Base-by-base conservation (phyloP, 2,888 invertebrate genomes). In the Sinohyriopsis cumingii region DNA sequence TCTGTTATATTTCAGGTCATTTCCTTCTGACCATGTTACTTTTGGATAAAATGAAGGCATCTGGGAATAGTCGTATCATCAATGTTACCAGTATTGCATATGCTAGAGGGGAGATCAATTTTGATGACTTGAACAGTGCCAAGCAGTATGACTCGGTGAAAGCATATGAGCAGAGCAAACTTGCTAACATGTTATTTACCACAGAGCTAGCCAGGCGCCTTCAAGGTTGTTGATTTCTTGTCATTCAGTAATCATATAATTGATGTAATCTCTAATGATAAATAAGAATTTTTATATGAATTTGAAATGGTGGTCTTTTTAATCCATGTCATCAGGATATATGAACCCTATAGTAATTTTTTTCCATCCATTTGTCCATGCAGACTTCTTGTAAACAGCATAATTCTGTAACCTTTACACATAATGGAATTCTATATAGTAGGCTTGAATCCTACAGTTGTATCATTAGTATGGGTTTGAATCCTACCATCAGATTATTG, bases 11-110 rank as follows among this genome's bases (percentile, higher is more conserved):
- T 78, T 12, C 78, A 87, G 87, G 90, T 59, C 90, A 88, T 71
- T 90, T 90, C 77, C 75, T 88, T 12, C 74, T 90, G 60, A 90
- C 90, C 24, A 81, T 84, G 69, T 79, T 89, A 24, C 79, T 90
- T 20, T 73, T 90, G 62, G 87, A 88, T 61, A 84, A 85, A 68
- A 75, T 90, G 64, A 88, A 87, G 70, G 65, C 76, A 33, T 86
- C 87, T 0, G 78, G 82, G 25, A 86, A 87, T 18, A 87, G 87
- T 62, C 81, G 90, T 53, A 83, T 90, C 57, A 81, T 90, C 20
- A 88, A 87, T 69, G 80, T 90, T 0, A 84, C 88, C 7, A 86
- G 87, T 56, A 72, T 84, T 22, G 77, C 85, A 18, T 84, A 87
- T 67, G 79, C 73, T 59, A 72, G 68, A 20, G 84, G 87, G 15